Conservation (phyloP, 2,113 vertebrate genomes). For the Pteronura brasiliensis region DNA sequence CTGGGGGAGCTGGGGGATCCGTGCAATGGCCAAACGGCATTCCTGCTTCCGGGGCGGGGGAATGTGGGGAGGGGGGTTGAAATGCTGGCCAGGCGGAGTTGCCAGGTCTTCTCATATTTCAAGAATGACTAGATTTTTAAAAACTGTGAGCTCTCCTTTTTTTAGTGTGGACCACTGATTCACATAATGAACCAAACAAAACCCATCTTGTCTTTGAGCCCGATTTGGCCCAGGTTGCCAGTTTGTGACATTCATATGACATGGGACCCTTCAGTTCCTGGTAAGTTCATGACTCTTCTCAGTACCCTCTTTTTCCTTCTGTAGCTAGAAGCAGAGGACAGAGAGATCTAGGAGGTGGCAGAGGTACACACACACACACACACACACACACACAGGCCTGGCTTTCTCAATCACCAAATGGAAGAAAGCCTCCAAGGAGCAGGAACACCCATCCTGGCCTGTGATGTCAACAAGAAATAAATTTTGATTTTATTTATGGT, state of each 20-base stretch:
- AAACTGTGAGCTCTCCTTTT: not conserved
- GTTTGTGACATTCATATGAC: not conserved
- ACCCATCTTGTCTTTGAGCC: not conserved
- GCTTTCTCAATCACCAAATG: not conserved
- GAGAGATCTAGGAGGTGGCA: not conserved
- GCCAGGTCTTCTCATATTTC: not conserved
- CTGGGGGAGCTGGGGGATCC: not conserved
- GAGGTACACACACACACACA: no score
- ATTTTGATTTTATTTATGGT: not conserved
- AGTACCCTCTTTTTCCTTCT: not conserved
- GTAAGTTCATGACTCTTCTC: not conserved
- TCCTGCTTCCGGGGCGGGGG: rapidly evolving
- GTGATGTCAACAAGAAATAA: not conserved
- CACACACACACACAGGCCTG: no score
- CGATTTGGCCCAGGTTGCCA: conserved; percentile 35
- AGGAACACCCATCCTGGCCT: not conserved
- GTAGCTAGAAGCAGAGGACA: not conserved
- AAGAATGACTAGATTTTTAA: not conserved
- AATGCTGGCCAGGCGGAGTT: not conserved
- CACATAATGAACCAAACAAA: not conserved
- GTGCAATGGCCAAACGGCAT: not conserved
- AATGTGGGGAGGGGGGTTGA: rapidly evolving
- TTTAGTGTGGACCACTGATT: not conserved
- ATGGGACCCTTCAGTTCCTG: not conserved
- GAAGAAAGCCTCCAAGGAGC: not conserved